Evolutionary conservation across 2,113 vertebrate species (phyloP), one percentile per base, ranked within the genome.

Genomic region (Neotoma lepida): DNA sequence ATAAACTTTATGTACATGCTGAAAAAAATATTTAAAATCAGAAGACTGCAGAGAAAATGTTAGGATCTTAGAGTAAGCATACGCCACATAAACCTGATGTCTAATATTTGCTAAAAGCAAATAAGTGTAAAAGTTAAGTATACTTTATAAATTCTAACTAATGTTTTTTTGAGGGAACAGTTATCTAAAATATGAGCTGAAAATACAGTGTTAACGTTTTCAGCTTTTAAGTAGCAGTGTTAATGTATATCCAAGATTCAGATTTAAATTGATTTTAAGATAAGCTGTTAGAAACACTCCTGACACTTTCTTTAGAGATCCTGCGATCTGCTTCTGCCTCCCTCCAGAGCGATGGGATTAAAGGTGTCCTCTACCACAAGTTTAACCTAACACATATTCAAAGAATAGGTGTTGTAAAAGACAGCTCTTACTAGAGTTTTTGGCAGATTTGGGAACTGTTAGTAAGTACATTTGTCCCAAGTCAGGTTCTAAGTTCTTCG

Each of bases 1-100:
- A 63, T 66, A 51, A 71, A n/a, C 95, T 94, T 95, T 90, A 70
- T 88, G 58, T 93, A 80, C 46, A 61, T 74, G 46, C 22, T 89
- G 15, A 12, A 76, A 80, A 95, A 73, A 80, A 30, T 91, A 56
- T 71, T 89, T 89, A 64, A 90, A 95, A 85, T 78, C 68, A 74
- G 76, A 46, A 86, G 24, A 46, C 41, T 93, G 81, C 66, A 91
- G 33, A 94, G 89, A 82, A 85, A 73, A 73, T 64, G 10, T 76
- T 56, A 30, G 15, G 14, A 73, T 96, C 71, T 92, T 94, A 84
- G 93, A 78, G 46, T 46, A 78, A 76, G 17, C 9, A 24, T 76
- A 76, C 56, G 70, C 22, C 73, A 58, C 33, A 12, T 64, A 85
- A 77, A 80, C 20, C 10, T 13, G 18, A 58, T 33, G 4, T 61